A percentile compares a stretch with the other conserved stretches of the same genome.
Conservation (phyloP, 2,113 vertebrate species). For the Tetraodon nigroviridis region DNA sequence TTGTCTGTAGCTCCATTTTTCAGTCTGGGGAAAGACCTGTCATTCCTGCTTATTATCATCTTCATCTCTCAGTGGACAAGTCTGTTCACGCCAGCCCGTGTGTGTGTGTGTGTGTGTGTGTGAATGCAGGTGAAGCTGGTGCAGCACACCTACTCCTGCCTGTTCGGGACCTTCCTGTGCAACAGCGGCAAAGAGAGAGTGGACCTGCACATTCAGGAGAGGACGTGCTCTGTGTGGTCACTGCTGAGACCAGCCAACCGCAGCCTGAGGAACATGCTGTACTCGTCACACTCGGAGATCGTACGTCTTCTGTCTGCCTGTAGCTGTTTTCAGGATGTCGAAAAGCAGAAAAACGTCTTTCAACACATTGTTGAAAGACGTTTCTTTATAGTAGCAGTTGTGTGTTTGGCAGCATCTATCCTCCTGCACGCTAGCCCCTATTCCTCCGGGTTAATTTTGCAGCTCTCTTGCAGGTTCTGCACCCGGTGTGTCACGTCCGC, state of each 20-base stretch:
- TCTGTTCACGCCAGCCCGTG: constrained; percentile 8
- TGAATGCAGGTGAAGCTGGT: constrained; percentile 88
- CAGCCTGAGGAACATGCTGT: constrained; percentile 93
- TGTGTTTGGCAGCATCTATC: constrained; percentile 7
- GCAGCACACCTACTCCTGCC: constrained; percentile 97
- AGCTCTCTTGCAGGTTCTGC: constrained; percentile 81
- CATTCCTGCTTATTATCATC: constrained; percentile 8
- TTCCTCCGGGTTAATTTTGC: not conserved
- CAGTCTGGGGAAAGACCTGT: not conserved
- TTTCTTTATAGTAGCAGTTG: constrained; percentile 18
- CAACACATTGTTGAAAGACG: too few species aligned
- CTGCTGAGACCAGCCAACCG: constrained; percentile 91
- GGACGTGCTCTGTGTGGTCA: constrained; percentile 96
- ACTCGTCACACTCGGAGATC: constrained; percentile 91
- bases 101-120: constrained; percentile 13
- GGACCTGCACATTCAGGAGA: constrained; percentile 87
- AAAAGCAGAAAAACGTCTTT: not conserved
- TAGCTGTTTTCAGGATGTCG: not conserved
- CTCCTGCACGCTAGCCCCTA: too few species aligned
- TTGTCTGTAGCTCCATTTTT: not conserved
- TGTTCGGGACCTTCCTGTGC: constrained; percentile 98
- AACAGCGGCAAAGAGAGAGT: constrained; percentile 95
- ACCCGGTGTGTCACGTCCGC: constrained; percentile 94
- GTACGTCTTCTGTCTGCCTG: constrained; percentile 68
- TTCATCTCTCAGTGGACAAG: constrained; percentile 11